Conservation (phyloP, 2,113 vertebrate genomes). For the Verasper variegatus region DNA sequence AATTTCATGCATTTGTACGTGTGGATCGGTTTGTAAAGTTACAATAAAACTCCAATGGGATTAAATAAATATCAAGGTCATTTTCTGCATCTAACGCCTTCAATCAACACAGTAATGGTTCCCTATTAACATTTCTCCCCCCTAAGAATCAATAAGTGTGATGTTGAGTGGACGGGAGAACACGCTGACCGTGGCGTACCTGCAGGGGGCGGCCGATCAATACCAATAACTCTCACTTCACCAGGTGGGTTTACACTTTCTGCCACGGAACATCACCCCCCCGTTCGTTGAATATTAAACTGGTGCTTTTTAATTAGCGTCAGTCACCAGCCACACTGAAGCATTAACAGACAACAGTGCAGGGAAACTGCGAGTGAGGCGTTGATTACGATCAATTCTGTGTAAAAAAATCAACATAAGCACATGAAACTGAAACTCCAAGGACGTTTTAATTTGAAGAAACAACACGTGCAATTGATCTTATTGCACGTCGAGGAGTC, state of each 20-base stretch:
- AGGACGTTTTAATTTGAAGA: not conserved
- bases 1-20: no score
- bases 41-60: not conserved
- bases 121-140: conserved; percentile 7
- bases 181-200: conserved; percentile 3
- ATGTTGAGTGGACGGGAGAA: conserved; percentile 22
- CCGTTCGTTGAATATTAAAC: conserved; percentile 25
- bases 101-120: conserved; percentile 12
- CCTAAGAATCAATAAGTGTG: not conserved
- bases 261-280: not conserved
- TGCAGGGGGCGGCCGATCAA: conserved; percentile 30
- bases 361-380: no score
- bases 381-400: not conserved
- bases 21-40: not conserved
- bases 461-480: conserved; percentile 4
- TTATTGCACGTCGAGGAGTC: conserved; percentile 3
- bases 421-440: conserved; percentile 2
- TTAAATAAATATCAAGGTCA: not conserved
- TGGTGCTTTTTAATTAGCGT: conserved; percentile 15
- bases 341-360: not conserved
- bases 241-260: conserved; percentile 30
- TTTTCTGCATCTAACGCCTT: conserved; percentile 9
- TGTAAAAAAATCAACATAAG: not conserved
- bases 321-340: not conserved
- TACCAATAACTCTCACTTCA: conserved; percentile 51